phyloP scores from a whole-genome alignment of 2,797 vertebrate genomes.

The Falco columbarius region DNA sequence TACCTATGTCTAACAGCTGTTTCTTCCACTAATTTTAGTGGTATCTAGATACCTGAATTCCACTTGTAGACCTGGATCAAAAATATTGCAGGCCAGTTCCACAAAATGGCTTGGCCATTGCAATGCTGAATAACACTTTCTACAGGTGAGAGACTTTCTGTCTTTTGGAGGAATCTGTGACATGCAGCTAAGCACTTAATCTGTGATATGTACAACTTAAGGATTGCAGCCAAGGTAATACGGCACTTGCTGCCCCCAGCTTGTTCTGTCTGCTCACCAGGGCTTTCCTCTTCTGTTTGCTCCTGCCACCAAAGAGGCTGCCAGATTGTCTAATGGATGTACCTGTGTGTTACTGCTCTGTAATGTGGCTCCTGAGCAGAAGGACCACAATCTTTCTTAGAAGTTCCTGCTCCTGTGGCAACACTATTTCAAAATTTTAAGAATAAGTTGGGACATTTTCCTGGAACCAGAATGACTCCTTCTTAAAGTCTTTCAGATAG shows the following conservation, averaged over 20 bases:
- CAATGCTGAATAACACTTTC: not conserved
- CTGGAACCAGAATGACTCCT: not conserved
- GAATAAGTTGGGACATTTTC: not conserved
- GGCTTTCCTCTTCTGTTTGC: not conserved
- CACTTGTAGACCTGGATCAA: not conserved
- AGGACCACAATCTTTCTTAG: not conserved
- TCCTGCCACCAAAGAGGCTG: not conserved
- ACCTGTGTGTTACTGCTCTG: not conserved
- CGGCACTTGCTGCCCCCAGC: not conserved
- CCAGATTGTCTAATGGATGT: not conserved
- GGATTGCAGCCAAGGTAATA: not conserved
- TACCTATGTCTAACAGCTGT: not conserved
- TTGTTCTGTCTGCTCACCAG: not conserved
- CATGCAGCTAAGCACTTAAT: not conserved
- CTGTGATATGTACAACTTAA: not conserved
- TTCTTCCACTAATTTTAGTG: not conserved
- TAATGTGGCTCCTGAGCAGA: not conserved
- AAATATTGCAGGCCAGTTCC: not conserved
- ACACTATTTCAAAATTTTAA: not conserved
- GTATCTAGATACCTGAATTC: not conserved
- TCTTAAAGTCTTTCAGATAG: not conserved
- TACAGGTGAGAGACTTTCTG: not conserved
- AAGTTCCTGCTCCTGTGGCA: not conserved
- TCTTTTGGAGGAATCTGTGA: not conserved
- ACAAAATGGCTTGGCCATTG: not conserved